Percentiles rank a stretch among this genome's conserved stretches.
Conservation (phyloP, 1,140 invertebrate species). For the Andricus grossulariae region DNA sequence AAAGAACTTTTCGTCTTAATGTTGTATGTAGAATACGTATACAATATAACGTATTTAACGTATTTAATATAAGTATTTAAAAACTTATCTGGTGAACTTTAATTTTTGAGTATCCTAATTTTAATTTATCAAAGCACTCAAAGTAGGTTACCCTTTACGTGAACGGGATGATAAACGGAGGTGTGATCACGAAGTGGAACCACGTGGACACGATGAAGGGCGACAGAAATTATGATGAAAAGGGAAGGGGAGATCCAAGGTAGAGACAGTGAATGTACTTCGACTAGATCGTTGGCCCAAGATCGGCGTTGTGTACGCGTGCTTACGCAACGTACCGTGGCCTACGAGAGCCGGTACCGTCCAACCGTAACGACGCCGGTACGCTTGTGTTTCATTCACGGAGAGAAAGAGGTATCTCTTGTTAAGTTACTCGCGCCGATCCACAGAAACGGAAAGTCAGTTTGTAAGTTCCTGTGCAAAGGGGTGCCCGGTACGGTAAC, state of each 20-base stretch:
- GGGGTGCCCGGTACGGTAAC: slow-evolving; percentile 16
- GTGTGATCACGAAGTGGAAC: slow-evolving; percentile 1
- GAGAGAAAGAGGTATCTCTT: background rate
- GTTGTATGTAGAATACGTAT: too few relatives aligned
- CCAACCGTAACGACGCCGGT: slow-evolving; percentile 31
- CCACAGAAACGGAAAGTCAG: slow-evolving; percentile 22
- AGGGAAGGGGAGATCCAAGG: slow-evolving; percentile 7
- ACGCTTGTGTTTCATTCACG: slow-evolving; percentile 45
- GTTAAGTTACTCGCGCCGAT: background rate
- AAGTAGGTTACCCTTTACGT: background rate
- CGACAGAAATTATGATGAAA: background rate
- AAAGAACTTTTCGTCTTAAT: too few relatives aligned
- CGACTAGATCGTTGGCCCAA: slow-evolving; percentile 40
- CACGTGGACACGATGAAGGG: background rate
- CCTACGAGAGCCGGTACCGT: slow-evolving; percentile 6
- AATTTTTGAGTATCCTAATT: too few relatives aligned
- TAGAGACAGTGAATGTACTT: slow-evolving; percentile 28
- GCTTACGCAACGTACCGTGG: slow-evolving; percentile 55
- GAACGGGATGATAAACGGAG: background rate
- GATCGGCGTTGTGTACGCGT: slow-evolving; percentile 40
- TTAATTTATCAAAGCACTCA: too few relatives aligned
- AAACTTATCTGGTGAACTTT: too few relatives aligned
- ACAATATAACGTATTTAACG: too few relatives aligned
- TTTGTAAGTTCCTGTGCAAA: background rate
- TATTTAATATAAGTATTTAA: too few relatives aligned